phyloP scores from a whole-genome alignment of 2,888 invertebrate genomes.

The Drosophila nigritarsus region DNA sequence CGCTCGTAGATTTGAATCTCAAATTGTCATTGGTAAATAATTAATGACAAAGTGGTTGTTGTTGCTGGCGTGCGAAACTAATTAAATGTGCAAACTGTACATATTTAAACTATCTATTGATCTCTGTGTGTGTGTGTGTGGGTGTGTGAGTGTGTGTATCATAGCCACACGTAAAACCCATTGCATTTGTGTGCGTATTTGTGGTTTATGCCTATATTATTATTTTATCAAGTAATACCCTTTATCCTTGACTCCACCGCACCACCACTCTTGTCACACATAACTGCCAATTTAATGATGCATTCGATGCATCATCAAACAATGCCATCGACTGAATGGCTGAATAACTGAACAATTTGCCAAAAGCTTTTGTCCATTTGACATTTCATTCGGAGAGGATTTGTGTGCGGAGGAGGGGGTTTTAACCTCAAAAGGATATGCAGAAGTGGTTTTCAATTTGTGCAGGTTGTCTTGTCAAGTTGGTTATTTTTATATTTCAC shows the following conservation, averaged over 20 bases:
- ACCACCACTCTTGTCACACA: neutral
- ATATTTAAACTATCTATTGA: conserved; percentile 15
- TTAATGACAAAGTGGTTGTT: conserved; percentile 42
- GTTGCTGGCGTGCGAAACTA: conserved; percentile 43
- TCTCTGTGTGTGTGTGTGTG: conserved; percentile 3
- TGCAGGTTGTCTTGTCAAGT: neutral
- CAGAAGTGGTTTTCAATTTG: neutral
- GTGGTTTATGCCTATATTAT: conserved; percentile 52
- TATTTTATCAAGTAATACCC: conserved; percentile 23
- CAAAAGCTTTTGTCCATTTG: conserved; percentile 3
- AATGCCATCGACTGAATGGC: conserved; percentile 19
- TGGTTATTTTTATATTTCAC: neutral
- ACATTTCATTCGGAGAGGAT: neutral
- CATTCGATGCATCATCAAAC: conserved; percentile 49
- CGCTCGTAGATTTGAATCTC: conserved; percentile 29
- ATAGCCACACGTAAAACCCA: conserved; percentile 46
- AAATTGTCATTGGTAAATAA: conserved; percentile 46
- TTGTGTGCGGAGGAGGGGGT: neutral
- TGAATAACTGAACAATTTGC: conserved; percentile 22
- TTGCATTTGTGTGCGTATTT: conserved; percentile 42
- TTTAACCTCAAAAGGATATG: neutral
- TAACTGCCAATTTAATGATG: conserved; percentile 52
- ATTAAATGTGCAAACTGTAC: conserved; percentile 52
- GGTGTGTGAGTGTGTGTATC: conserved; percentile 5
- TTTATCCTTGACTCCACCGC: conserved; percentile 6